Evolutionary conservation across 1,140 invertebrate genomes (phyloP), one percentile per base, ranked within the genome.

Genomic region (Laodelphax striatellus): DNA sequence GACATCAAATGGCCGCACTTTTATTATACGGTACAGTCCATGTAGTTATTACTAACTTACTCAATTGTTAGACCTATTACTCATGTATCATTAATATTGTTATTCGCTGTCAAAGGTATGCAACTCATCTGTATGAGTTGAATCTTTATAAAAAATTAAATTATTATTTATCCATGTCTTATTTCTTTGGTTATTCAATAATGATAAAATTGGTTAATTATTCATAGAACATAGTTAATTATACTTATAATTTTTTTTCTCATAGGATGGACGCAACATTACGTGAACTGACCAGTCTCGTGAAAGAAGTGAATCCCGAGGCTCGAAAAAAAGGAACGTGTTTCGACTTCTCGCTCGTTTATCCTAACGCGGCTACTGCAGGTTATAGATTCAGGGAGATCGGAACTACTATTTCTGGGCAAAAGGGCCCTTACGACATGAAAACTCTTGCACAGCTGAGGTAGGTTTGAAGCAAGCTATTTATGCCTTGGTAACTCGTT

Each of bases 251-350:
- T 11, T 59, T 4, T 34, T 28, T 5, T 43, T 17, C 28, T 28
- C 8, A 41, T 10, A 83, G 88, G 89, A 82, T 88, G 82, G 97
- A 99, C 81, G 97, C 97, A 19, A 97, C 94, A 1, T 77, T 99
- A 11, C 84, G 93, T 66, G 97, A 99, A 78, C 79, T 99, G 6
- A 95, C 94, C 6, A 87, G 87, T 50, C 77, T 99, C 9, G 94
- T 99, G 0, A 95, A 96, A 70, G 96, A 99, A 82, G 95, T 99
- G 0, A 98, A 98, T 76, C 91, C 92, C 31, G 97, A 99, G 72
- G 90, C 96, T 8, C 76, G 95, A 24, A 84, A 86, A 57, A 94
- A 94, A 73, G 96, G 95, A 55, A 98, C 96, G n/a, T 92, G 92
- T 65, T 98, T 99, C 75, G 94, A 97, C 71, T 99, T 99, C 80